Conservation (phyloP, 2,888 invertebrate species). For the Conomelus anceps region DNA sequence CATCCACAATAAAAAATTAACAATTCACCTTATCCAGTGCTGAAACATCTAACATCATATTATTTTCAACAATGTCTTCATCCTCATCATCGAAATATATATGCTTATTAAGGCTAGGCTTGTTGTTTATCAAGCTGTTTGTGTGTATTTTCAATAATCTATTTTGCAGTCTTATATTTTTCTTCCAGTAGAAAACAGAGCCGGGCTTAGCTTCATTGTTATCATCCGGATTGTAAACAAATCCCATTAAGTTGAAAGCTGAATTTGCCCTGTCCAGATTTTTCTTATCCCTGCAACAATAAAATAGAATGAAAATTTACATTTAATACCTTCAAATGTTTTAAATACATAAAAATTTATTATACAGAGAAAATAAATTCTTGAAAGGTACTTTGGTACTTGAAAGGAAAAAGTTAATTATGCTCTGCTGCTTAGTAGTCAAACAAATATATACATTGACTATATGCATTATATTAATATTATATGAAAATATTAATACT, state of each 20-base stretch:
- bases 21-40: slow-evolving; percentile 41
- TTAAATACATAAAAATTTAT: too few relatives aligned
- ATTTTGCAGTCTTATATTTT: slow-evolving; percentile 52
- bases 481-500: too few relatives aligned
- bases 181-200: slow-evolving; percentile 57
- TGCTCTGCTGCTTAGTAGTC: too few relatives aligned
- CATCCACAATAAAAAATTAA: too few relatives aligned
- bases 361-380: too few relatives aligned
- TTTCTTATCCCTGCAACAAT: not conserved
- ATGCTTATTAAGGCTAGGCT: slow-evolving; percentile 48
- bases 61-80: slow-evolving; percentile 41
- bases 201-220: slow-evolving; percentile 43
- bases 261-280: slow-evolving; percentile 49
- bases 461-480: too few relatives aligned
- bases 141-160: slow-evolving; percentile 35
- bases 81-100: slow-evolving; percentile 63
- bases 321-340: too few relatives aligned
- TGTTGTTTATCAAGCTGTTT: slow-evolving; percentile 32
- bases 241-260: slow-evolving; percentile 60
- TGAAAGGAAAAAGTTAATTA: too few relatives aligned
- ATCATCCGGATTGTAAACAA: slow-evolving; percentile 37
- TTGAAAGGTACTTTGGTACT: too few relatives aligned
- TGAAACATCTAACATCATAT: slow-evolving; percentile 29
- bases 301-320: not conserved
- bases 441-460: too few relatives aligned